These are phyloP conservation scores for Drosophila conformis DNA, from an alignment of 2,888 invertebrate species.

Conservation along the genomic window DNA sequence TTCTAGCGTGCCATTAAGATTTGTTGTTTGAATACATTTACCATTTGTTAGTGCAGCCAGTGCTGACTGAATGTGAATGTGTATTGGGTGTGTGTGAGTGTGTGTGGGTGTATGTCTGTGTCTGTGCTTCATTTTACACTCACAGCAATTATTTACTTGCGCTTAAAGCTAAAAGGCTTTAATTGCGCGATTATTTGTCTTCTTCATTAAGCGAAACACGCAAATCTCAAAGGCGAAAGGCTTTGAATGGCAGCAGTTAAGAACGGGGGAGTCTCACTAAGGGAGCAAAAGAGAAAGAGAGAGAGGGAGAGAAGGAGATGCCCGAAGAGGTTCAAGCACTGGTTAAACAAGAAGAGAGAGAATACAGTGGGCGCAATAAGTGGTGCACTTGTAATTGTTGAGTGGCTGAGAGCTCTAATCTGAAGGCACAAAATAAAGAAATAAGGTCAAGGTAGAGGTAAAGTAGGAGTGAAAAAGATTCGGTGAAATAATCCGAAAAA, in stretches of 20 bases:
- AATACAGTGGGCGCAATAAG: constrained; percentile 61
- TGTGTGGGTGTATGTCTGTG: constrained; percentile 29
- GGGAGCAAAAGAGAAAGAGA: constrained; percentile 11
- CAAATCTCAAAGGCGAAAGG: constrained; percentile 77
- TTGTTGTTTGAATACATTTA: constrained; percentile 81
- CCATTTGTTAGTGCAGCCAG: constrained; percentile 74
- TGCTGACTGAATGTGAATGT: constrained; percentile 36
- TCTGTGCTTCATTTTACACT: constrained; percentile 66
- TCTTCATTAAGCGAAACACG: constrained; percentile 83
- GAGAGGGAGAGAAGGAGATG: not conserved
- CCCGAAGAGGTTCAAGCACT: not conserved
- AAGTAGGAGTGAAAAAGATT: not conserved
- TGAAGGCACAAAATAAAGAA: not conserved
- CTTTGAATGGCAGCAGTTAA: constrained; percentile 13
- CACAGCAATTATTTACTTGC: constrained; percentile 82
- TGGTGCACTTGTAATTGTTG: constrained; percentile 7
- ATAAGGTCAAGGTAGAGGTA: not conserved
- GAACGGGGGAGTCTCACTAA: constrained; percentile 7
- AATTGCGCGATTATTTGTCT: constrained; percentile 84
- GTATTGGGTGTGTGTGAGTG: constrained; percentile 16
- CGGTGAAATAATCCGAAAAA: not conserved
- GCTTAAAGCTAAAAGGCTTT: constrained; percentile 84
- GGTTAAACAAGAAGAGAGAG: constrained; percentile 12
- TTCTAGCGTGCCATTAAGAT: constrained; percentile 81
- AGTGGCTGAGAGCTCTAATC: not conserved